phyloP scores from a whole-genome alignment of 2,888 invertebrate genomes.

The Phlogophora meticulosa region DNA sequence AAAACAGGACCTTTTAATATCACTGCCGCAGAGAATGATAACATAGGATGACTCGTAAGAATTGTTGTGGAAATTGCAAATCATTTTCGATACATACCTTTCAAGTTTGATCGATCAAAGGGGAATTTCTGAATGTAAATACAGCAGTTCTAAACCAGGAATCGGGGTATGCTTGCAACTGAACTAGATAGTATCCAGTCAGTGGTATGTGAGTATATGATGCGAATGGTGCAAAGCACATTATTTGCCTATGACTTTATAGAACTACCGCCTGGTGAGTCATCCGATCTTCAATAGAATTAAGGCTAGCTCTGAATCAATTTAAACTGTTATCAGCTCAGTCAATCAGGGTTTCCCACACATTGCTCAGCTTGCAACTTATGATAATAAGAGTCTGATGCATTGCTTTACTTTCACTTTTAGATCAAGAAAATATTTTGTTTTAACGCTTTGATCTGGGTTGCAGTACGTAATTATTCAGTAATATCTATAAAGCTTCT shows the following conservation, averaged over 20 bases:
- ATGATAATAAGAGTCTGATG: constrained; percentile 47
- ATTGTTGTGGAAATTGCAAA: background rate
- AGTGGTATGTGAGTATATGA: background rate
- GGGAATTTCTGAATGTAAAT: background rate
- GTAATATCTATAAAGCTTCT: background rate
- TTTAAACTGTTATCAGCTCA: constrained; percentile 30
- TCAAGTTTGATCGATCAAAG: background rate
- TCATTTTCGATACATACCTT: background rate
- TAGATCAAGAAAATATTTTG: constrained; percentile 40
- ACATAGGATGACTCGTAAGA: background rate
- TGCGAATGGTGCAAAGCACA: background rate
- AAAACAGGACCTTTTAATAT: too few species aligned
- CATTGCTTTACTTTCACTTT: constrained; percentile 57
- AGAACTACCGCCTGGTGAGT: background rate
- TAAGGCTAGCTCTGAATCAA: constrained; percentile 18
- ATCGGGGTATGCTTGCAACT: background rate
- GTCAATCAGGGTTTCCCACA: constrained; percentile 50
- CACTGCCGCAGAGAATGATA: background rate
- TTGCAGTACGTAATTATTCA: background rate
- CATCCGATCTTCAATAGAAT: constrained; percentile 14
- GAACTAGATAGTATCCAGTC: background rate
- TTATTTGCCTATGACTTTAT: background rate
- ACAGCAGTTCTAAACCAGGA: background rate
- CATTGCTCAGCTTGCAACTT: constrained; percentile 34
- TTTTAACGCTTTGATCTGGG: constrained; percentile 14